Evolutionary conservation across 23 tunicate species (phyloP), one percentile per base, ranked within the genome.

Genomic region (Halocynthia aurantium): DNA sequence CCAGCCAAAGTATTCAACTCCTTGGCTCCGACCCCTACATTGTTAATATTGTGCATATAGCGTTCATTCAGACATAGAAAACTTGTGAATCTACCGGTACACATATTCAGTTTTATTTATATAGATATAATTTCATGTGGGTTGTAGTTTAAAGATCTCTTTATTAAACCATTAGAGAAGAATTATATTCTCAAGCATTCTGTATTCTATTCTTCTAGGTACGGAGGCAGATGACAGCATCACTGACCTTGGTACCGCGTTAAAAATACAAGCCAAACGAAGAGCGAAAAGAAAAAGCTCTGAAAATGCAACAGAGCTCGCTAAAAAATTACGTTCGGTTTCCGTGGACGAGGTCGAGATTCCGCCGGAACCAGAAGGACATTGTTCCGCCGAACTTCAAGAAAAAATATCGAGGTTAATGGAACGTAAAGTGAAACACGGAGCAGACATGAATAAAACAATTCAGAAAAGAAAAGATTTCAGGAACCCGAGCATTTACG

Each of bases 401-500:
- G 86, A 85, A 50, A 91, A 85, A 71, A 85, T 85, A 21, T 72
- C 61, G 40, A 70, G 81, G 15, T 81, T 80, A 13, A 86, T 80
- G 61, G 97, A 91, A 70, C 81, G 77, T 40, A 85, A 81, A 62
- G 83, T 81, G 17, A 71, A 77, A 64, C 81, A 85, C 22, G 97
- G 90, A 0, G 85, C 85, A 57, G 82, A 85, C 75, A 61, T 92
- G 22, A 92, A 92, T 75, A 82, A 75, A 69, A 68, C 70, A 40
- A 80, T 92, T 50, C 98, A 92, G 53, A 52, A 61, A 7, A 64
- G 98, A 51, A 92, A 92, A 62, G 98, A 92, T 64, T 92, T 92
- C 66, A 78, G 99, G 12, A 96, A 96, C 61, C 99, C 99, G 2
- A 82, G 89, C 52, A 96, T 96, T 62, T 96, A 96, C 54, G 96